A percentile compares a stretch with the other conserved stretches of the same genome.
phyloP scores from a whole-genome alignment of 1,140 invertebrate species.

The Sycophila sp. region DNA sequence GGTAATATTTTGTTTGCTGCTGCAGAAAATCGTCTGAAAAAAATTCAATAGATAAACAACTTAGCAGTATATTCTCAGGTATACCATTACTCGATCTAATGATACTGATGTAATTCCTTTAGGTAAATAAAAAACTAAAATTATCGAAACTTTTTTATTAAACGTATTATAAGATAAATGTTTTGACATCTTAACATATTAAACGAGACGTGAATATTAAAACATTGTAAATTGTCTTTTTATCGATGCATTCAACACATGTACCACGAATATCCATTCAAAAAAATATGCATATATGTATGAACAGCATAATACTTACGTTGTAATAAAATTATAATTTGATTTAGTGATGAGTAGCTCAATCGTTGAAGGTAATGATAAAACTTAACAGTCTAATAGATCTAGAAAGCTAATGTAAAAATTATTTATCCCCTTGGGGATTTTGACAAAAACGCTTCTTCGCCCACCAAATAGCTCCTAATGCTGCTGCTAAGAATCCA shows the following conservation, averaged over 20 bases:
- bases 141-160: no score
- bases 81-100: no score
- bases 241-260: not conserved
- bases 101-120: no score
- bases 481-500: slow-evolving; percentile 69
- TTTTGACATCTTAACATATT: not conserved
- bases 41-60: no score
- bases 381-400: slow-evolving; percentile 1
- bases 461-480: slow-evolving; percentile 71
- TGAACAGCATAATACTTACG: not conserved
- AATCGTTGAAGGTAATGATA: not conserved
- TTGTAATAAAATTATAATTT: not conserved
- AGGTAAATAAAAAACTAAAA: no score
- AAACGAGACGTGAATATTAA: not conserved
- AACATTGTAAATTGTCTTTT: not conserved
- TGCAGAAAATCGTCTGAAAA: no score
- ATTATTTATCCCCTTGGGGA: slow-evolving; percentile 52
- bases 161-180: not conserved
- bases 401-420: not conserved
- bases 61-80: no score
- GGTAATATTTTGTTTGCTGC: no score
- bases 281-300: not conserved
- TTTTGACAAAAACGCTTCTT: slow-evolving; percentile 64
- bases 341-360: slow-evolving; percentile 2
- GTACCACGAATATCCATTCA: not conserved